Evolutionary conservation across 2,888 invertebrate species (phyloP).

Genomic region (Ormyrus nitidulus): DNA sequence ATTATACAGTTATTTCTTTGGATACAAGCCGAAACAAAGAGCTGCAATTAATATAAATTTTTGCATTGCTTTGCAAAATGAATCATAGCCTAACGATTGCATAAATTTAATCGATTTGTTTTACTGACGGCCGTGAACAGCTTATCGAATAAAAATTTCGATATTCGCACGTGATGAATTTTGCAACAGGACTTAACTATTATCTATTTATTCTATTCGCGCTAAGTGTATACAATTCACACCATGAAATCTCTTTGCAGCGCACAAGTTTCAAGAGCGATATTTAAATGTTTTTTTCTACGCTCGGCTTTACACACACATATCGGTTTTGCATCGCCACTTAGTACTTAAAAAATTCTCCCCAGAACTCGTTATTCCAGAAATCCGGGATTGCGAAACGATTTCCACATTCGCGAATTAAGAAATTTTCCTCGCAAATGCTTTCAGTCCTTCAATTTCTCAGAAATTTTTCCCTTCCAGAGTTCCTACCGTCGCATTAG

Average conservation of each 20-base stretch:
- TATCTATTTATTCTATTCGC: slow-evolving; percentile 22
- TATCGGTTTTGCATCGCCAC: background rate
- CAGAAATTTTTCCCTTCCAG: too few species aligned
- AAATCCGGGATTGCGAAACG: background rate
- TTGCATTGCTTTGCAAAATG: too few species aligned
- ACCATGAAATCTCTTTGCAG: background rate
- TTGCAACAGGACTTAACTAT: slow-evolving; percentile 18
- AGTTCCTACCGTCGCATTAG: too few species aligned
- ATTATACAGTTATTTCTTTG: too few species aligned
- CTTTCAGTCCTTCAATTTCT: too few species aligned
- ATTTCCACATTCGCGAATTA: background rate
- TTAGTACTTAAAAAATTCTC: background rate
- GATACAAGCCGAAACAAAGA: too few species aligned
- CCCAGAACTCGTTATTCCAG: background rate
- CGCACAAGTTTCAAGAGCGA: background rate
- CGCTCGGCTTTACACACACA: too few species aligned
- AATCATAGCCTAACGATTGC: too few species aligned
- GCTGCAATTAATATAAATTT: too few species aligned
- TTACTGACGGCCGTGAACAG: background rate
- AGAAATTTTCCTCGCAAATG: background rate
- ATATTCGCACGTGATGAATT: slow-evolving; percentile 13
- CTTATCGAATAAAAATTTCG: background rate
- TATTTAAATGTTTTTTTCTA: slow-evolving; percentile 7
- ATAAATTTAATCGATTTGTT: too few species aligned
- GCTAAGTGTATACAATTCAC: slow-evolving; percentile 4